Evolutionary conservation across 2,888 invertebrate genomes (phyloP).

Genomic region (Trachelus stipa): DNA sequence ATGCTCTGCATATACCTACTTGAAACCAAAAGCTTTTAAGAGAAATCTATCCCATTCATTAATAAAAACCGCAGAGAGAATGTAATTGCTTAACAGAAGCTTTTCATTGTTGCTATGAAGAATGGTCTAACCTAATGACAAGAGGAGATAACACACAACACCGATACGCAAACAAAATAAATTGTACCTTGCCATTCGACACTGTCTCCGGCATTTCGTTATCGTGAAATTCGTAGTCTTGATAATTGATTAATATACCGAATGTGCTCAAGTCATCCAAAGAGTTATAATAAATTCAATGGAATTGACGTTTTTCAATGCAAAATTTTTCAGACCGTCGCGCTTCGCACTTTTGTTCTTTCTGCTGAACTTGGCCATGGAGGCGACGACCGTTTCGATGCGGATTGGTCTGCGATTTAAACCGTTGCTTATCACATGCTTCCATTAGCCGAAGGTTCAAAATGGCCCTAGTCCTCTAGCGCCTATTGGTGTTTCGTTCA

Average conservation of each 20-base stretch:
- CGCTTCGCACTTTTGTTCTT: not conserved
- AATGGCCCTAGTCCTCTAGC: constrained; percentile 34
- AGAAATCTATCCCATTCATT: not conserved
- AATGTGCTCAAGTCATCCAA: not conserved
- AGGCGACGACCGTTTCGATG: not conserved
- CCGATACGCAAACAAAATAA: constrained; percentile 4
- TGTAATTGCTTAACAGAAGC: not conserved
- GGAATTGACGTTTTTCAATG: not conserved
- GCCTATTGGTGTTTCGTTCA: not conserved
- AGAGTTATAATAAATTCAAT: not conserved
- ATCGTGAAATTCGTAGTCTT: not conserved
- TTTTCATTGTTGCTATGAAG: not conserved
- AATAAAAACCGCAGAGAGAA: not conserved
- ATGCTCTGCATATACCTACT: not conserved
- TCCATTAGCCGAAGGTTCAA: constrained; percentile 55
- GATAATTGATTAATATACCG: not conserved
- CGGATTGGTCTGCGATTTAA: not conserved
- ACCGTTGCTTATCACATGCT: not conserved
- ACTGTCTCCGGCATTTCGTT: constrained; percentile 42
- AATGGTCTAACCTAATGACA: not conserved
- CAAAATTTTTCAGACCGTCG: not conserved
- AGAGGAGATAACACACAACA: not conserved
- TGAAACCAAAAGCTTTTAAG: not conserved
- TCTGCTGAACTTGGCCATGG: not conserved
- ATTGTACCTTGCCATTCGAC: constrained; percentile 40